Evolutionary conservation across 2,113 vertebrate species (phyloP).

Genomic region (Alouatta palliata): DNA sequence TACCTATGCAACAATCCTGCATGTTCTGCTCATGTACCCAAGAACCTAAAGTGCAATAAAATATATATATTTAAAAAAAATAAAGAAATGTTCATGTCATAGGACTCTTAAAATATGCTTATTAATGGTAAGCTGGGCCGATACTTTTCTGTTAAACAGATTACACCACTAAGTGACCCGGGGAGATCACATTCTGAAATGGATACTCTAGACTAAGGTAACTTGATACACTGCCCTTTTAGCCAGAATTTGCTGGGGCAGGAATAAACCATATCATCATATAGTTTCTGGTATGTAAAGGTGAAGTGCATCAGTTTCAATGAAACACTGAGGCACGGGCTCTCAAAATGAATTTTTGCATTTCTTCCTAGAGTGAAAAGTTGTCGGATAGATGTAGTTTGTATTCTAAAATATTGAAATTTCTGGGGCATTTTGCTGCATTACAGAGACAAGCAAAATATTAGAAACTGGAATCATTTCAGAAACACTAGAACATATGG

Average conservation of each 20-base stretch:
- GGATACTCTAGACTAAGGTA: background rate
- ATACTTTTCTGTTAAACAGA: background rate
- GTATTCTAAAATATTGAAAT: slow-evolving; percentile 29
- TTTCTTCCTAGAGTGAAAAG: background rate
- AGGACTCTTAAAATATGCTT: background rate
- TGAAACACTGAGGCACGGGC: background rate
- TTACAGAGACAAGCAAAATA: slow-evolving; percentile 38
- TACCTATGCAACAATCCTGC: no score
- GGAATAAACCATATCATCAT: background rate
- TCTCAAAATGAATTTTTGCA: background rate
- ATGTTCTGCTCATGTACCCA: no score
- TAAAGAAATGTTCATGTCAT: background rate
- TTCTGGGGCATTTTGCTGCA: slow-evolving; percentile 25
- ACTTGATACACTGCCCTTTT: background rate
- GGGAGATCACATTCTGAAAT: background rate
- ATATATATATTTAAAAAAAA: no score
- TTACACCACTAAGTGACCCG: no score
- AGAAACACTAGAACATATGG: slow-evolving; percentile 56
- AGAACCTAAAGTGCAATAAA: no score
- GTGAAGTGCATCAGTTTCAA: background rate
- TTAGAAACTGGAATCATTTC: background rate
- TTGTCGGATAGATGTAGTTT: background rate
- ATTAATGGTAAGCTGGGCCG: background rate
- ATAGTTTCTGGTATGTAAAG: background rate
- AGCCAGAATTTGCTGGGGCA: background rate